Evolutionary conservation across 2,797 vertebrate species (phyloP), one percentile per base, ranked within the genome.

Genomic region (Sternarchorhynchus goeldii): DNA sequence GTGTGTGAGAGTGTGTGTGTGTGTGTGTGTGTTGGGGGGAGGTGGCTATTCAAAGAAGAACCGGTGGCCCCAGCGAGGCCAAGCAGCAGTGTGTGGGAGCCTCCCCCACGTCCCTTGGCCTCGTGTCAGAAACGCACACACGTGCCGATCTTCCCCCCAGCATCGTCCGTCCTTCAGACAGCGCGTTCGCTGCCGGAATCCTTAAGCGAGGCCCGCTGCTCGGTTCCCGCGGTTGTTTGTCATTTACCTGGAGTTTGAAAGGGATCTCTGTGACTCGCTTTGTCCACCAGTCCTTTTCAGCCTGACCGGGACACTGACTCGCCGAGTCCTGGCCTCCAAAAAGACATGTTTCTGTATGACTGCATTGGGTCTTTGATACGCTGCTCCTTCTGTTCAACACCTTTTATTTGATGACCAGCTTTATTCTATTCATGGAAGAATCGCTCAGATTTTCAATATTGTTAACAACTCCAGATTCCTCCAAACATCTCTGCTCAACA

Each of bases 21-120:
- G 25, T 25, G 25, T 25, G 25, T 25, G 45, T 45, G 7, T 50
- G 10, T 10, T 68, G 20, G n/a, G 57, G 58, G 81, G 83, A 65
- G 84, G 85, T 82, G 84, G 88, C 85, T 84, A 90, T 79, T 84
- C 85, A 87, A 88, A 88, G 88, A 89, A 87, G 86, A 87, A 85
- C 80, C n/a, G 72, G 76, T 85, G 63, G 87, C 83, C 88, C 77
- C 72, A 69, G 82, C 84, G 87, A 80, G 88, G 84, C 85, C 86
- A 84, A 80, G 82, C 86, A 79, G 82, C 85, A 86, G 18, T 36
- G 62, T 69, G 58, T 29, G 64, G 67, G 55, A 79, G 31, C 14
- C 12, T 60, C 1, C n/a, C 6, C 29, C 6, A 20, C 16, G 4
- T 73, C 59, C 63, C 57, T 34, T 71, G 74, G 68, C 56, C 41